Evolutionary conservation across 2,888 invertebrate genomes (phyloP).

Genomic region (Nycteola revayana): DNA sequence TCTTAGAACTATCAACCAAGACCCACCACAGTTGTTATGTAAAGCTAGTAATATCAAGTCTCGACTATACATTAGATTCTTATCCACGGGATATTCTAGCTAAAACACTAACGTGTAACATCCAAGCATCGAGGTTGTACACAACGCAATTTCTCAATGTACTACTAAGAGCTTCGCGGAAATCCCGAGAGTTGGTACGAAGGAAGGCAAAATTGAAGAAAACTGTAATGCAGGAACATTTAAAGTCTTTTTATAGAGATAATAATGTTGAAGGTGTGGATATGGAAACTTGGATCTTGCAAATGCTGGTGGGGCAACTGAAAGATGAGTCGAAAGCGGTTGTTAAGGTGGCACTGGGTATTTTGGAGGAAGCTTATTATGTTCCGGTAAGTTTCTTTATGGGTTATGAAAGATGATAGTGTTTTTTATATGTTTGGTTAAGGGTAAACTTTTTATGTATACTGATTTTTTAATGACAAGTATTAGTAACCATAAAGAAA

Average conservation of each 20-base stretch:
- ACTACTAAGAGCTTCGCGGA: conserved; percentile 87
- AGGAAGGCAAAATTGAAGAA: conserved; percentile 69
- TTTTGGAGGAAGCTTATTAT: conserved; percentile 96
- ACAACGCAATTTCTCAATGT: conserved; percentile 95
- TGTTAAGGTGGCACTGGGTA: conserved; percentile 89
- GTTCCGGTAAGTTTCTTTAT: conserved; percentile 90
- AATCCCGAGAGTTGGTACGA: conserved; percentile 65
- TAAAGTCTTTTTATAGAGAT: conserved; percentile 51
- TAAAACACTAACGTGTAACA: conserved; percentile 81
- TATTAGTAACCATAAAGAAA: too few relatives aligned
- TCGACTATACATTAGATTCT: conserved; percentile 92
- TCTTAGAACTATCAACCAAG: conserved; percentile 89
- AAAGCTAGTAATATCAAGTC: conserved; percentile 94
- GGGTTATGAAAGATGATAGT: too few relatives aligned
- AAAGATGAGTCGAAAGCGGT: conserved; percentile 92
- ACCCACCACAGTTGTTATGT: conserved; percentile 96
- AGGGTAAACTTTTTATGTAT: too few relatives aligned
- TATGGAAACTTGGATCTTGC: conserved; percentile 93
- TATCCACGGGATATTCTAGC: conserved; percentile 85
- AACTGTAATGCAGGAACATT: conserved; percentile 52
- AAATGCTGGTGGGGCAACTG: conserved; percentile 91
- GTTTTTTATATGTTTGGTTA: too few relatives aligned
- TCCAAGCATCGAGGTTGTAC: conserved; percentile 86
- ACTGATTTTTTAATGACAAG: too few relatives aligned
- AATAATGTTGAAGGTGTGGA: conserved; percentile 67